Conservation (phyloP, 2,888 invertebrate genomes). For the Dioctria rufipes region DNA sequence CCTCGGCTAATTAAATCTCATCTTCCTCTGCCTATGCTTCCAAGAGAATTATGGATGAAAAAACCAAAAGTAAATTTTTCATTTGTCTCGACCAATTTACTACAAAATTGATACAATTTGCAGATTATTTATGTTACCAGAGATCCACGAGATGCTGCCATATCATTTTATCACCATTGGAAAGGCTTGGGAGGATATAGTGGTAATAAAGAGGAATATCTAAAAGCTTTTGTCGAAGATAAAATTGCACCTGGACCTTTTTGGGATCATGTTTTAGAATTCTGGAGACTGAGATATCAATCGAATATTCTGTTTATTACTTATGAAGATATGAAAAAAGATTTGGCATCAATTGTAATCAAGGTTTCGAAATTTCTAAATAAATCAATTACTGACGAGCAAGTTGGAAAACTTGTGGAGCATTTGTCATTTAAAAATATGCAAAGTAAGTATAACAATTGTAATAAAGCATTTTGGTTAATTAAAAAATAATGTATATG, state of each 20-base stretch:
- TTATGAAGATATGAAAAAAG: conserved; percentile 64
- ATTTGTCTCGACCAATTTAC: too few relatives aligned
- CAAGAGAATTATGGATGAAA: conserved; percentile 67
- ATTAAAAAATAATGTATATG: neutral
- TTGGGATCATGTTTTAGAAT: conserved; percentile 64
- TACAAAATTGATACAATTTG: neutral
- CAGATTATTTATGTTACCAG: conserved; percentile 86
- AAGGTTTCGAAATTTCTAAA: conserved; percentile 58
- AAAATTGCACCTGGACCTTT: conserved; percentile 60
- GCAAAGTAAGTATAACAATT: conserved; percentile 51
- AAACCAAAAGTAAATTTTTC: conserved; percentile 64
- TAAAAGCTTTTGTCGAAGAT: conserved; percentile 57
- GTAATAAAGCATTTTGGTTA: neutral
- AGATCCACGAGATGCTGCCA: conserved; percentile 88
- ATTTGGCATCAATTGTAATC: conserved; percentile 60
- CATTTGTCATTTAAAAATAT: conserved; percentile 60
- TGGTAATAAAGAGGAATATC: conserved; percentile 76
- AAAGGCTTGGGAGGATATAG: conserved; percentile 80
- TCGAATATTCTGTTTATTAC: conserved; percentile 63
- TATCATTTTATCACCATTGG: conserved; percentile 84
- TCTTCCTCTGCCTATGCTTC: conserved; percentile 66
- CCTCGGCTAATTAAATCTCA: conserved; percentile 68
- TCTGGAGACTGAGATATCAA: conserved; percentile 63
- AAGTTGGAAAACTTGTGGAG: conserved; percentile 48
- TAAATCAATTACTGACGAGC: conserved; percentile 47